A percentile compares a stretch with the other conserved stretches of the same genome.
Conservation (phyloP, 2,113 vertebrate genomes). For the Nymphicus hollandicus region DNA sequence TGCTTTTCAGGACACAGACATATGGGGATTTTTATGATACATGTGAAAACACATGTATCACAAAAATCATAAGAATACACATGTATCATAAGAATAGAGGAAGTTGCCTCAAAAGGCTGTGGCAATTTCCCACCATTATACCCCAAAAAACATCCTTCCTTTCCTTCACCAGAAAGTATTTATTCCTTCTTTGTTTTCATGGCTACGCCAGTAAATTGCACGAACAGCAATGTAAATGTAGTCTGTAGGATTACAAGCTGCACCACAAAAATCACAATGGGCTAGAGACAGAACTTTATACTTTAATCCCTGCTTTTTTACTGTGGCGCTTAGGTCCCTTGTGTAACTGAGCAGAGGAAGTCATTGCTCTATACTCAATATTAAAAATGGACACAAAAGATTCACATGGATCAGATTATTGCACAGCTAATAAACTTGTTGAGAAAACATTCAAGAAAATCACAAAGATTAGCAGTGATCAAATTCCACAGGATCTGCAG, state of each 20-base stretch:
- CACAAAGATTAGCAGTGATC: background rate
- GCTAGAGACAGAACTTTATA: background rate
- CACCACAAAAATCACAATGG: background rate
- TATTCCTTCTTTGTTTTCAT: background rate
- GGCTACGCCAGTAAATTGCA: background rate
- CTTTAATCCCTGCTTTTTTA: background rate
- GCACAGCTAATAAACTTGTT: background rate
- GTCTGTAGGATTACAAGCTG: background rate
- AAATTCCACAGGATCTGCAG: background rate
- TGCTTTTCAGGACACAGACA: background rate
- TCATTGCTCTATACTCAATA: background rate
- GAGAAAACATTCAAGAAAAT: background rate
- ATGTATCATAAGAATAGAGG: background rate
- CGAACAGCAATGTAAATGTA: background rate
- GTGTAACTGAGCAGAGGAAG: background rate
- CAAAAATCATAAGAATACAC: too few relatives aligned
- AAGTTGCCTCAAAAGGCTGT: background rate
- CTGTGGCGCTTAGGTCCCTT: background rate
- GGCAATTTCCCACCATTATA: background rate
- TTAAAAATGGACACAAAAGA: background rate
- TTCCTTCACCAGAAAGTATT: background rate
- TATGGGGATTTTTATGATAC: background rate
- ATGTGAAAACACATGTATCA: background rate
- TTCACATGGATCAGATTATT: background rate
- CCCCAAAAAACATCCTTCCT: background rate